These are phyloP conservation scores for Lytechinus pictus DNA, from an alignment of 35 echinoderm and acorn worm species.

Conservation along the genomic window DNA sequence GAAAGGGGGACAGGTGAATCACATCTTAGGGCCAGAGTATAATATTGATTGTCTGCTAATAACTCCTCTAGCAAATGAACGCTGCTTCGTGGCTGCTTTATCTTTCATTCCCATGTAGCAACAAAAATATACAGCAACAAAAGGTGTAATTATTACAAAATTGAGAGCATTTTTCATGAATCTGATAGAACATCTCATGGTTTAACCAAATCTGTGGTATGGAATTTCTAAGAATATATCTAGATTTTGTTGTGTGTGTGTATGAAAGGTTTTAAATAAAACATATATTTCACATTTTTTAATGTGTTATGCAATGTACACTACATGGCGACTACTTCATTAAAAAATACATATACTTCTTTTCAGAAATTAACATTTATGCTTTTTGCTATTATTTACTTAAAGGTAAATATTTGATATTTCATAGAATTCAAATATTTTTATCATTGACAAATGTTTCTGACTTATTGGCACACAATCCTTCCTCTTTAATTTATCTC, in stretches of 20 bases:
- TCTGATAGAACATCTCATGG: neutral
- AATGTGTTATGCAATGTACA: neutral
- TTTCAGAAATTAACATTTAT: too few species aligned
- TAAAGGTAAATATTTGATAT: neutral
- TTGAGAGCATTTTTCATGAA: neutral
- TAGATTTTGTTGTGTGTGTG: neutral
- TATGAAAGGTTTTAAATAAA: neutral
- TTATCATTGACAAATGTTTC: neutral
- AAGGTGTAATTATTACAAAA: constrained; percentile 15
- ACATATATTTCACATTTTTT: neutral
- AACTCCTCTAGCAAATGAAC: constrained; percentile 53
- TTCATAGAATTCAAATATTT: neutral
- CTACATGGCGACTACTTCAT: neutral
- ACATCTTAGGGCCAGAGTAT: neutral
- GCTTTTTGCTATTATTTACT: neutral
- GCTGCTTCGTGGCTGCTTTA: constrained; percentile 33
- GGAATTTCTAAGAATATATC: neutral
- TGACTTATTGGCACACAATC: neutral
- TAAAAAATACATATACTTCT: too few species aligned
- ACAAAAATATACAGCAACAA: neutral
- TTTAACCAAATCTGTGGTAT: neutral
- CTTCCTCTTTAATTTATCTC: too few species aligned
- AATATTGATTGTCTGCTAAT: constrained; percentile 47
- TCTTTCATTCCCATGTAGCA: neutral
- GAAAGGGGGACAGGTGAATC: constrained; percentile 47